phyloP scores from a whole-genome alignment of 2,113 vertebrate genomes.

The Callionymus lyra region DNA sequence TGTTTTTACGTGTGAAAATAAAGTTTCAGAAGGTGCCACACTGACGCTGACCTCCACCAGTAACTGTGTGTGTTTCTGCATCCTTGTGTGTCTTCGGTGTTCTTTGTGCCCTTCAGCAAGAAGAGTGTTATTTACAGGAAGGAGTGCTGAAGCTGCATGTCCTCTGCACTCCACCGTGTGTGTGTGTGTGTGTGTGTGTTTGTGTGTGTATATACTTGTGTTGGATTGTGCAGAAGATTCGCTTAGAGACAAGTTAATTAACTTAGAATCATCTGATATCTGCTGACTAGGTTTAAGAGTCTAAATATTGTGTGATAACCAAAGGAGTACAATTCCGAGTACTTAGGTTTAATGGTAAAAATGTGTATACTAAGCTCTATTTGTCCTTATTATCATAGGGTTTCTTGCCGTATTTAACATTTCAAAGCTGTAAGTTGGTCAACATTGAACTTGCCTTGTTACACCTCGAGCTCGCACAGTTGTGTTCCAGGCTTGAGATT shows the following conservation, averaged over 20 bases:
- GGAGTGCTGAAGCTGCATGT: conserved; percentile 47
- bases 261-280: conserved; percentile 24
- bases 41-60: neutral
- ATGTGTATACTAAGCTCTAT: too few relatives aligned
- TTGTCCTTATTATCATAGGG: too few relatives aligned
- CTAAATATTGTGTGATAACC: too few relatives aligned
- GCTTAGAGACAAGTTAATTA: conserved; percentile 24
- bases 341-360: conserved; percentile 3
- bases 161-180: conserved; percentile 13
- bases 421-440: too few relatives aligned
- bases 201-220: neutral
- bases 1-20: too few relatives aligned
- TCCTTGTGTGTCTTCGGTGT: conserved; percentile 3
- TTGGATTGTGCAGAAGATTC: conserved; percentile 1
- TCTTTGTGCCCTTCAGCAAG: conserved; percentile 10
- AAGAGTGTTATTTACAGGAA: conserved; percentile 33
- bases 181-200: conserved; percentile 1
- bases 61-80: conserved; percentile 4
- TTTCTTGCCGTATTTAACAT: too few relatives aligned
- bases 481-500: too few relatives aligned
- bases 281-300: neutral
- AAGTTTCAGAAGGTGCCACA: too few relatives aligned
- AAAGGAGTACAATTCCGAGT: too few relatives aligned
- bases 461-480: too few relatives aligned
- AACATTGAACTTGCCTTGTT: too few relatives aligned